These are phyloP conservation scores for Muscina levida DNA, from an alignment of 2,888 invertebrate genomes.

Conservation along the genomic window DNA sequence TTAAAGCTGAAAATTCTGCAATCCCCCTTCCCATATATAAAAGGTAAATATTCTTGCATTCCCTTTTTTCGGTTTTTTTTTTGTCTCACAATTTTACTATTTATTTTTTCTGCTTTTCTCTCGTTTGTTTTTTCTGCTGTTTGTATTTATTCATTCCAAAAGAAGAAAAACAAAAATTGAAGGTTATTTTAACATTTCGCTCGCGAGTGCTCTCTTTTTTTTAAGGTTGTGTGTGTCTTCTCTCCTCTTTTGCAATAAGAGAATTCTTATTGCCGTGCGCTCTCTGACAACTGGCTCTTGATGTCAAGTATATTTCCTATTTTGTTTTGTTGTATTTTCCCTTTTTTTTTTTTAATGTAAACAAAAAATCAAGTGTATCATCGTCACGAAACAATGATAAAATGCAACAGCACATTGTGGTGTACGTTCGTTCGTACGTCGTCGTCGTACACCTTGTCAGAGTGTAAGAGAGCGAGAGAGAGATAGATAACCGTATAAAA, in stretches of 20 bases:
- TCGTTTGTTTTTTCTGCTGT: not conserved
- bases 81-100: not conserved
- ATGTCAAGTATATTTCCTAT: not conserved
- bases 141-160: not conserved
- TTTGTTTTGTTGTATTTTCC: slow-evolving; percentile 48
- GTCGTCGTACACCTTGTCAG: not conserved
- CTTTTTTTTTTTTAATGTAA: too few relatives aligned
- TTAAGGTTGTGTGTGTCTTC: not conserved
- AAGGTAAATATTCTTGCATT: slow-evolving; percentile 38
- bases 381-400: not conserved
- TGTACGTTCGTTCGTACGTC: too few relatives aligned
- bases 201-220: slow-evolving; percentile 30
- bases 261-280: not conserved
- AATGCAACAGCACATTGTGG: not conserved
- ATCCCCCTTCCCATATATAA: too few relatives aligned
- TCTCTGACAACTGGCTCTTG: too few relatives aligned
- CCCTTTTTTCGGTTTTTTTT: slow-evolving; percentile 11
- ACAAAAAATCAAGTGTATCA: slow-evolving; percentile 67
- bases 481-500: slow-evolving; percentile 34
- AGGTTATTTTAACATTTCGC: slow-evolving; percentile 66
- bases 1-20: too few relatives aligned
- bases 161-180: slow-evolving; percentile 62
- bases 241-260: too few relatives aligned
- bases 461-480: slow-evolving; percentile 10
- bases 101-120: not conserved